A percentile compares a stretch with the other conserved stretches of the same genome.
Evolutionary conservation across 2,113 vertebrate species (phyloP).

Genomic region (Xiphorhynchus elegans): DNA sequence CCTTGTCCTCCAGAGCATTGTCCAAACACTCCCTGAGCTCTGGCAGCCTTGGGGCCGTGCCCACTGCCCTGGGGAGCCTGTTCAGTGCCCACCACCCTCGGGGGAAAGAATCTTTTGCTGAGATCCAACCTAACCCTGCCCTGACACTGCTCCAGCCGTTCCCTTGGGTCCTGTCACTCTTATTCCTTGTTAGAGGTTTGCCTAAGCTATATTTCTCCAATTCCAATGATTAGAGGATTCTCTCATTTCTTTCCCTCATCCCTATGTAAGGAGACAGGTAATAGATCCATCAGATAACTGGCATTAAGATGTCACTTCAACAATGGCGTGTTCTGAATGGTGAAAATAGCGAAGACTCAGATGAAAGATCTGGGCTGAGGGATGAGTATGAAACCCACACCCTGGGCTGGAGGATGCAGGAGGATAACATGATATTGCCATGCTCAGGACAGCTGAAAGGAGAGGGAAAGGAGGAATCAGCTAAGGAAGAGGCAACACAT

Average conservation of each 20-base stretch:
- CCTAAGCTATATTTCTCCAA: neutral
- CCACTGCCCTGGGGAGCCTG: neutral
- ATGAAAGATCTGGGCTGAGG: neutral
- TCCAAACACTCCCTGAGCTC: neutral
- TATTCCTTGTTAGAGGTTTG: neutral
- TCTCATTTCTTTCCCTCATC: neutral
- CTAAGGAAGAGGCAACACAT: neutral
- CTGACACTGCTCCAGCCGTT: neutral
- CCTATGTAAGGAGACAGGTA: neutral
- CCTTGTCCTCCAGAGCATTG: accelerated
- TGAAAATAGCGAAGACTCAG: neutral
- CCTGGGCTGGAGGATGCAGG: neutral
- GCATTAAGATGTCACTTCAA: slow-evolving; percentile 50
- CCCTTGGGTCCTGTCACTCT: neutral
- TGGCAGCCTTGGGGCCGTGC: neutral
- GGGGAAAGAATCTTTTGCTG: neutral
- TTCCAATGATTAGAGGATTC: neutral
- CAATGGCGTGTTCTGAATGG: neutral
- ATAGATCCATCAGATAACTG: slow-evolving; percentile 16
- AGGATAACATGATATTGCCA: neutral
- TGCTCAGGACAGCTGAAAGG: accelerated
- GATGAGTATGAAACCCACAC: accelerated
- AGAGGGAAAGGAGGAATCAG: neutral
- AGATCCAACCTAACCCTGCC: neutral
- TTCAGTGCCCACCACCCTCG: neutral